Conservation (phyloP, 2,888 invertebrate species). For the Zhengitettix transpicula region DNA sequence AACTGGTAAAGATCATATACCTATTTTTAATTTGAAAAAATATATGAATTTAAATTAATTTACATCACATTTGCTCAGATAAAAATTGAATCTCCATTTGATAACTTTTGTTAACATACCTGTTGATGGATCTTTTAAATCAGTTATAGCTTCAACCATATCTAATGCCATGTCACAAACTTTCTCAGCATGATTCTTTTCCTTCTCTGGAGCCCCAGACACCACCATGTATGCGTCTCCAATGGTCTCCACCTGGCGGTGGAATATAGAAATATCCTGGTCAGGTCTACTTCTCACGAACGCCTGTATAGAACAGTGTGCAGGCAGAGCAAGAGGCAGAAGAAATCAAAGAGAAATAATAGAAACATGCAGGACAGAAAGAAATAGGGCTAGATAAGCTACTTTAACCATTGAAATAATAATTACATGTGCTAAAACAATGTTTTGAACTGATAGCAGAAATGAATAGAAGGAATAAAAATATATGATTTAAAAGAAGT, state of each 20-base stretch:
- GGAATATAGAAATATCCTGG: conserved; percentile 4
- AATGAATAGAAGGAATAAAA: too few relatives aligned
- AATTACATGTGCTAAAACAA: too few relatives aligned
- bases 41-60: too few relatives aligned
- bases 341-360: neutral
- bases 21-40: too few relatives aligned
- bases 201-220: conserved; percentile 83
- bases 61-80: too few relatives aligned
- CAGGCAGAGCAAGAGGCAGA: neutral
- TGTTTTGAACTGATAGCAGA: too few relatives aligned
- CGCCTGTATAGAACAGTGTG: neutral
- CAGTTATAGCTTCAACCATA: conserved; percentile 85
- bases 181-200: conserved; percentile 76
- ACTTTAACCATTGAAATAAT: too few relatives aligned
- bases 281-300: conserved; percentile 4
- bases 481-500: too few relatives aligned
- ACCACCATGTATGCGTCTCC: conserved; percentile 99
- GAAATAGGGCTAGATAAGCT: neutral
- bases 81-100: too few relatives aligned
- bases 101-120: conserved; percentile 31
- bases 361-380: neutral
- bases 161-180: conserved; percentile 92
- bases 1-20: too few relatives aligned
- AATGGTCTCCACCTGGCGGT: conserved; percentile 76
- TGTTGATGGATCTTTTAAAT: conserved; percentile 83